Base-by-base conservation (phyloP, 2,797 vertebrate species). In the Coreius guichenoti region DNA sequence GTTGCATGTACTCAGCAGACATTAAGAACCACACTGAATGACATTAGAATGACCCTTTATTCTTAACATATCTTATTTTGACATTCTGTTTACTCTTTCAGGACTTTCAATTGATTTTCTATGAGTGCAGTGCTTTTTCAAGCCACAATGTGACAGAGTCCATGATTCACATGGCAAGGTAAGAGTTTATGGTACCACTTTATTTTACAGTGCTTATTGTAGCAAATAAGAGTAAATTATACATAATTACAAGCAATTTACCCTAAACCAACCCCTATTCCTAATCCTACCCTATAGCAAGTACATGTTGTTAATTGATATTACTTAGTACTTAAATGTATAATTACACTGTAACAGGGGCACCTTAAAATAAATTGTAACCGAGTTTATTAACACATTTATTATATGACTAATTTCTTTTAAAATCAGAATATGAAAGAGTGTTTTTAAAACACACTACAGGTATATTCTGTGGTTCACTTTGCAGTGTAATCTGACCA, bases 51-150 rank as follows among this genome's bases (percentile, higher is more conserved):
- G 21, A 47, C 8, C 2, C 5, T 19, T 58, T 45, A 21, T 21
- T 31, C 51, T 31, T 68, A 51, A 69, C 6, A 39, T 8, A 56
- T 17, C 11, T 16, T 17, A 31, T 29, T 45, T n/a, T 47, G 49
- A 26, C 19, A 8, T 80, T 36, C 16, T 47, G 8, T 80, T 45
- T n/a, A 65, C 11, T 31, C 8, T 91, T 90, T 14, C 85, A 99
- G 98, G 96, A 98, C 79, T 95, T 93, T 82, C 93, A 91, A 76
- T 91, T 98, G 88, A 91, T 95, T 85, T 98, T 98, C 94, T 98
- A 95, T 54, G 97, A 99, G 91, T 98, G 97, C 95, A 99, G 98
- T 12, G 97, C 97, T 1, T 95, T 81, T 87, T 96, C 97, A 0
- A 97, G 97, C 77, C 91, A 95, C 90, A 98, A 97, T 16, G 94